phyloP scores from a whole-genome alignment of 2,888 invertebrate species.

The Agapostemon virescens region DNA sequence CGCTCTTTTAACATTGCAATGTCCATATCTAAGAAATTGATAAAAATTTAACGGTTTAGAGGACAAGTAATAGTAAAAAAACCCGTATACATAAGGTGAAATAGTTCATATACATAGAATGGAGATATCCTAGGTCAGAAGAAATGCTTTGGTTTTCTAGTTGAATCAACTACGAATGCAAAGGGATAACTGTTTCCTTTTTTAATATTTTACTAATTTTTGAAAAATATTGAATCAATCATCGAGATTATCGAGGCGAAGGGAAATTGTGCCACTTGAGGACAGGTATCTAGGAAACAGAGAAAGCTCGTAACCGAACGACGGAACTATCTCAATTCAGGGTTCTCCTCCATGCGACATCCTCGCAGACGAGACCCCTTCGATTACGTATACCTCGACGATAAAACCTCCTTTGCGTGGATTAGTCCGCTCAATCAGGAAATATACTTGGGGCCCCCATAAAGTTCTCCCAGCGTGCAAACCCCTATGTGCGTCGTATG shows the following conservation, averaged over 20 bases:
- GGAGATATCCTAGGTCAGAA: no score
- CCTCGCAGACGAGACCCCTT: constrained; percentile 61
- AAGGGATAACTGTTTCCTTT: no score
- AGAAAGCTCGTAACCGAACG: constrained; percentile 12
- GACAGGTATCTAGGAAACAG: background rate
- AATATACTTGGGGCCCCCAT: constrained; percentile 77
- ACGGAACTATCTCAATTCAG: constrained; percentile 33
- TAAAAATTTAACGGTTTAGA: no score
- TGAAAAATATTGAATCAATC: background rate
- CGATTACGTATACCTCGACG: constrained; percentile 75
- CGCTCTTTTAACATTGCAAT: no score
- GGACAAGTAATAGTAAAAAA: no score
- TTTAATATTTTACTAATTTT: no score
- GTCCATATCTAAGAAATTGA: no score
- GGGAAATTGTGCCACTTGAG: background rate
- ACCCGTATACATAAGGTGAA: no score
- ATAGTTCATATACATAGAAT: no score
- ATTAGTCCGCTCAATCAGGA: constrained; percentile 79
- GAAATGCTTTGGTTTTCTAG: no score
- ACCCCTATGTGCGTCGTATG: constrained; percentile 72
- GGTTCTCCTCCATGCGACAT: constrained; percentile 50
- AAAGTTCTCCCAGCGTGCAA: constrained; percentile 71
- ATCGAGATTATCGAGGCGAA: background rate
- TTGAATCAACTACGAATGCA: no score
- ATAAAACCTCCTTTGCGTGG: constrained; percentile 79